Evolutionary conservation across 2,797 vertebrate species (phyloP), one percentile per base, ranked within the genome.

Genomic region (Gymnoscopelus microlampas): DNA sequence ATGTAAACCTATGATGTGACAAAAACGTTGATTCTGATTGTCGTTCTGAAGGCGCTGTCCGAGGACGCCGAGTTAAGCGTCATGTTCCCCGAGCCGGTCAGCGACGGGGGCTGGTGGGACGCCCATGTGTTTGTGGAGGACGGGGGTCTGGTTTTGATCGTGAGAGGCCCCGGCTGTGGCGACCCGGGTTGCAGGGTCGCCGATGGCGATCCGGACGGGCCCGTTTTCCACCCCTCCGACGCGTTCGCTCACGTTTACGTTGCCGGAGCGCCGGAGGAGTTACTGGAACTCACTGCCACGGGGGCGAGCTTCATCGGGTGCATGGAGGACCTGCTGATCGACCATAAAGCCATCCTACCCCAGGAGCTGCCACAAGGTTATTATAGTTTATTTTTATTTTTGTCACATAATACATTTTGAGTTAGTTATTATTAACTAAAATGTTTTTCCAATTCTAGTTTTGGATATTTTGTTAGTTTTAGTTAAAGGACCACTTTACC

Each of bases 251-350:
- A 83, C 0, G 19, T 83, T 2, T 90, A 87, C 77, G 61, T 94
- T 3, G 96, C 95, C 9, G 96, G 96, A 5, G 92, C 84, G 3
- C 88, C 90, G 13, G 70, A 84, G 9, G 61, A 91, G 4, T 85
- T 93, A 82, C 84, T 81, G 58, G 89, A 60, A 29, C 63, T 39
- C 68, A 88, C 89, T 0, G 0, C 5, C 14, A 94, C 90, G 49
- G 79, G 73, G 2, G 77, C 59, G 6, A 88, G 90, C 56, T 98
- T 98, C 70, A 85, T 94, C 0, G 97, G 97, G 53, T 99, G 97
- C 79, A 87, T 99, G 88, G 92, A 97, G 67, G 97, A 99, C 39
- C 60, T 98, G 2, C 75, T 67, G 29, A 91, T 97, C 15, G 96
- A 97, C 0, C 88, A 86, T 0, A 88, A 74, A 49, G 77, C 82